Base-by-base conservation (phyloP, 1,140 invertebrate genomes). In the Drosophila malerkotliana region DNA sequence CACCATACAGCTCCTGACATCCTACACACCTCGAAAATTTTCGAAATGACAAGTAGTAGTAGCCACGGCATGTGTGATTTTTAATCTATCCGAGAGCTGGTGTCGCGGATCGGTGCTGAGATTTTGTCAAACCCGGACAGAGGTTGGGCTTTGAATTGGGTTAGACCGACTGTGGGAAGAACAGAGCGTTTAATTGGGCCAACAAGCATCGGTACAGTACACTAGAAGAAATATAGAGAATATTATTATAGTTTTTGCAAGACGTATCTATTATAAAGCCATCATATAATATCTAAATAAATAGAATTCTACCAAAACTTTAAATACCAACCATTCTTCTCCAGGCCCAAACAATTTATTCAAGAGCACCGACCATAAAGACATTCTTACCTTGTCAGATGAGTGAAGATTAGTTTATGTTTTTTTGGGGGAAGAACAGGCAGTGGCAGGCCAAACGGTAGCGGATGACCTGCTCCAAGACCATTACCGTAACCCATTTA, bases 21-120 rank as follows among this genome's bases (percentile, higher is more conserved):
- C 37, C 64, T 57, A 83, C 80, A 83, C 80, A 83, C 80, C 80
- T 84, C 61, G 47, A 77, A 74, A 55, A 57, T 82, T 83, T 79
- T 62, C 71, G 79, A 79, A 79, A 79, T 79, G 79, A 82, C 79
- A 82, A 82, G 79, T 28, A 6, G 26, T 28, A 28, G 26, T 83
- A 82, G 79, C 79, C 63, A 48, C 32, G 53, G 49, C 51, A 37
- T 74, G 59, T 63, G 56, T 62, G 57, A 56, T 53, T 68, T 62
- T 39, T 75, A 75, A 66, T 75, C 72, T 53, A 44, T 53, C 48
- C 41, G 28, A 75, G 41, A 75, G 71, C 72, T 74, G 48, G 66
- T 64, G 63, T 66, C 58, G 61, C 9, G 24, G 49, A 28, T 59
- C 51, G 58, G 63, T 3, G 21, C 21, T 21, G 21, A 21, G 21